phyloP scores from a whole-genome alignment of 2,113 vertebrate species.

The Alouatta palliata region DNA sequence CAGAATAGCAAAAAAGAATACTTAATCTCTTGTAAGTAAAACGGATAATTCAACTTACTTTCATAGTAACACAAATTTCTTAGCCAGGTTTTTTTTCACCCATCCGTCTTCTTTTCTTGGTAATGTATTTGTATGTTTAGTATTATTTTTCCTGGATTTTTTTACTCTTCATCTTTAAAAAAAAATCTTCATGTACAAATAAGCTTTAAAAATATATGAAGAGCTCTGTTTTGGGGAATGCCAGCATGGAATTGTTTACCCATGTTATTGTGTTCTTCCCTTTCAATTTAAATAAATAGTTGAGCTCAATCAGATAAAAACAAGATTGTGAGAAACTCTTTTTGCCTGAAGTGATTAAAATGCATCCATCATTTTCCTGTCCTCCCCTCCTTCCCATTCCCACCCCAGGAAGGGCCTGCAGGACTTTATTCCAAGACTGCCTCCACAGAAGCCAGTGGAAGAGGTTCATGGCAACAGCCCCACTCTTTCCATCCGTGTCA shows the following conservation, averaged over 20 bases:
- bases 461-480: fast-evolving
- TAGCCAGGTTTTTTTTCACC: not conserved
- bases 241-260: not conserved
- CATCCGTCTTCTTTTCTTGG: not conserved
- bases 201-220: not conserved
- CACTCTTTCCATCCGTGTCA: not conserved
- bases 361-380: not conserved
- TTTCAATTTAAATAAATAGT: not conserved
- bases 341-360: not conserved
- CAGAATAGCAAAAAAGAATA: not conserved
- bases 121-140: not conserved
- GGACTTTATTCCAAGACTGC: no score
- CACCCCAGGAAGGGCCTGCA: not conserved
- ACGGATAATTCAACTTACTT: not conserved
- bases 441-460: fast-evolving
- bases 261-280: not conserved
- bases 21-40: not conserved
- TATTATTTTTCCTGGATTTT: not conserved
- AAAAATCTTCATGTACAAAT: not conserved
- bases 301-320: not conserved
- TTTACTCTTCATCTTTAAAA: not conserved
- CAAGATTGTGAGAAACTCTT: not conserved
- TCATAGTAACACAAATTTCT: not conserved
- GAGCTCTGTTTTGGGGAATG: not conserved
- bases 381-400: not conserved